Evolutionary conservation across 2,113 vertebrate genomes (phyloP).

Genomic region (Mesocricetus auratus): DNA sequence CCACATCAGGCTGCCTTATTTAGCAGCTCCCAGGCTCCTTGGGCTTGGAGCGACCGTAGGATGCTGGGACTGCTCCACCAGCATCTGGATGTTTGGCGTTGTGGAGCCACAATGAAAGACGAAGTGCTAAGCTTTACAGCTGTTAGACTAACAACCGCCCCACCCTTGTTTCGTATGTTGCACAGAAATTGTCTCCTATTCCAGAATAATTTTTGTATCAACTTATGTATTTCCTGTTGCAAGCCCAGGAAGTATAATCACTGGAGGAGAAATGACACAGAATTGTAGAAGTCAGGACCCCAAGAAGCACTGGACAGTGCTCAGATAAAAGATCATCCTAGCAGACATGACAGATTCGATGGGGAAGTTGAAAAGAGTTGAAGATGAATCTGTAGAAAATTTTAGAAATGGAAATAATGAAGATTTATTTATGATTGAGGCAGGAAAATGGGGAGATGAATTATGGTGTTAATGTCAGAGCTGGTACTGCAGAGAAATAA

Average conservation of each 20-base stretch:
- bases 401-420: not conserved
- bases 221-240: not conserved
- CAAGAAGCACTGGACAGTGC: not conserved
- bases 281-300: not conserved
- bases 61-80: not conserved
- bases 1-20: constrained; percentile 31
- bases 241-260: not conserved
- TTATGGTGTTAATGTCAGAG: not conserved
- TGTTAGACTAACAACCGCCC: constrained; percentile 62
- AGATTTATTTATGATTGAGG: not conserved
- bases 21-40: constrained; percentile 37
- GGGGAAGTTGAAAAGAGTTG: not conserved
- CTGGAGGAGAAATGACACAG: not conserved
- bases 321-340: not conserved
- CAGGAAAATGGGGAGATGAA: not conserved
- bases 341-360: not conserved
- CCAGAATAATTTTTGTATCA: not conserved
- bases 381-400: constrained; percentile 4
- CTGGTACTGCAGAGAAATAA: not conserved
- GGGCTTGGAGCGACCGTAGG: not conserved
- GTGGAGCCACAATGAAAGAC: constrained; percentile 71
- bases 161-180: not conserved
- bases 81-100: constrained; percentile 73
- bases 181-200: constrained; percentile 32
- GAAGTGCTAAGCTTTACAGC: constrained; percentile 73